Base-by-base conservation (phyloP, 1,140 invertebrate species). In the Drosophila teissieri region DNA sequence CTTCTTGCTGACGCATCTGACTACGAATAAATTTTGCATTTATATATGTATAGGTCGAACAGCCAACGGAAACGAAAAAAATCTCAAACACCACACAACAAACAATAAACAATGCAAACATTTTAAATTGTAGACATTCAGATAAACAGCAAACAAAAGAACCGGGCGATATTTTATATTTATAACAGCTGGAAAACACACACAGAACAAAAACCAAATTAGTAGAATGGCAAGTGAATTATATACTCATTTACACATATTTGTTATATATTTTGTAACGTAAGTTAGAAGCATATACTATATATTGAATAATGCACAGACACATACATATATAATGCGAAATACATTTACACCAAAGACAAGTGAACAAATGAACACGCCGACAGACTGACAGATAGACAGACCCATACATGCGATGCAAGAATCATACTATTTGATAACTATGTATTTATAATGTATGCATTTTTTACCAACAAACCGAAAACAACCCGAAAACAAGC, bases 401-500 rank as follows among this genome's bases (percentile, higher is more conserved):
- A 69, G 14, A 79, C 55, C 44, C 36, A 44, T 15, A 70, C 19
- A 63, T 22, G 58, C 39, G 56, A 56, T 52, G 60, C 61, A 73
- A 45, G 19, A 58, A 68, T 68, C 70, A 81, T 73, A 79, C 83
- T 88, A 89, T 90, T 90, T 90, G 86, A 90, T 90, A 90, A 90
- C 86, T 90, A 90, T 90, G 82, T 90, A 90, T 90, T 90, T 90
- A 90, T 90, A 82, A 86, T 85, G 86, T 90, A 90, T 90, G 86
- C 75, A 86, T 82, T 90, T 90, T 90, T 90, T 90, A 89, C 83
- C 72, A 77, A 88, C 75, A 19, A 19, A n/a, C 56, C 53, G 46
- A 85, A 60, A 78, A 51, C 24, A 73, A 88, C 75, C 56, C 54
- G 46, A 85, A 60, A 78, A 51, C 24, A 73, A 62, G 44, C 61